A percentile compares a stretch with the other conserved stretches of the same genome.
These are phyloP conservation scores for Neuroterus valhalla DNA, from an alignment of 1,140 invertebrate species.

Conservation along the genomic window DNA sequence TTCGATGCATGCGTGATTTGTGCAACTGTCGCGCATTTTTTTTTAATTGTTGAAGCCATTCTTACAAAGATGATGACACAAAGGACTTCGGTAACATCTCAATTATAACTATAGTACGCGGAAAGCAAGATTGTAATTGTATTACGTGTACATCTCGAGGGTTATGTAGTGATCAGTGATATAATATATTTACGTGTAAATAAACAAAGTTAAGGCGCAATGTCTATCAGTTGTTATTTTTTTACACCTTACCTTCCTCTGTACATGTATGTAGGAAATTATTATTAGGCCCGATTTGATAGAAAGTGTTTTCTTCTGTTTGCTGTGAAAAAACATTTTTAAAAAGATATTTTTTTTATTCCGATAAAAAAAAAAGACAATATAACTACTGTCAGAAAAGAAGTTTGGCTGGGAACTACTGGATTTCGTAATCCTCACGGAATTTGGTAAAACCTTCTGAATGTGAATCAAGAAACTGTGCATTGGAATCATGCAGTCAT, in stretches of 20 bases:
- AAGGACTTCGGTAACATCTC: conserved; percentile 23
- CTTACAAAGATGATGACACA: conserved; percentile 9
- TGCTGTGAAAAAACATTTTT: no score
- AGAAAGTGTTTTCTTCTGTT: no score
- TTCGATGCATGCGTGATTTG: conserved; percentile 24
- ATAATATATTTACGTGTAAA: conserved; percentile 75
- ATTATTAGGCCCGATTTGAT: no score
- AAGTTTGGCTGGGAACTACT: no score
- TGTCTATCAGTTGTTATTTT: conserved; percentile 32
- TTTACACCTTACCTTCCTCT: not conserved
- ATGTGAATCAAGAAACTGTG: no score
- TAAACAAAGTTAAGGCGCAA: conserved; percentile 67
- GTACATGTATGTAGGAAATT: no score
- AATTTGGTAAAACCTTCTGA: no score
- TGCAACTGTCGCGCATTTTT: not conserved
- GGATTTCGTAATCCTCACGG: no score
- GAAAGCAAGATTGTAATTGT: conserved; percentile 54
- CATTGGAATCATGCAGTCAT: no score
- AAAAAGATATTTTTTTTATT: no score
- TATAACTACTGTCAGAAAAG: no score
- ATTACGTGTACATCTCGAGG: conserved; percentile 67
- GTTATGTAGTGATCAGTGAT: conserved; percentile 70
- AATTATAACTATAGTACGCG: conserved; percentile 31
- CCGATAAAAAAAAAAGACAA: no score
- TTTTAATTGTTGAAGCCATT: conserved; percentile 17